Base-by-base conservation (phyloP, 2,888 invertebrate species). In the Emmelina monodactyla region DNA sequence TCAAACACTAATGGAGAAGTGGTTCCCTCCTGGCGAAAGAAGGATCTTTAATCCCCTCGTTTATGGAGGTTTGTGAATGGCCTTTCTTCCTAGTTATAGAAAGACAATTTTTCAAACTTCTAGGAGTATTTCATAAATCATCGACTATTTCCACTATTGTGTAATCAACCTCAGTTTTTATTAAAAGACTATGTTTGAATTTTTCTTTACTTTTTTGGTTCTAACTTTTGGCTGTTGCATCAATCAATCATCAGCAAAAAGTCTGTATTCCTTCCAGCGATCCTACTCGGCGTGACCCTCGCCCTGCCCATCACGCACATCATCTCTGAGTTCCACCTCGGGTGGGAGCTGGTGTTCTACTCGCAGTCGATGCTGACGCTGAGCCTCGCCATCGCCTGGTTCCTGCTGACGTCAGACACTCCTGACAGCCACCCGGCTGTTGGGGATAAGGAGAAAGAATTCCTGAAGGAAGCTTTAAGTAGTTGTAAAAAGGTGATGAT, bases 271-370 rank as follows among this genome's bases (percentile, higher is more conserved):
- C 7, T 41, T 46, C n/a, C 47, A 72, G 72, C 69, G 25, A 41
- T 62, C 1, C 53, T 61, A 16, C 28, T 75, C 0, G 78, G 78
- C 2, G 58, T 62, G 1, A 50, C 69, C n/a, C 40, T 66, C 33
- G 56, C 60, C 0, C 30, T 72, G 0, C 72, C 73, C 0, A 31
- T 67, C 28, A 54, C 63, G 0, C 66, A 67, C 0, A 19, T 56
- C 0, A 35, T 78, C 0, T 51, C 62, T 1, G 47, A 56, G 15
- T 43, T 60, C 0, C 47, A 51, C 0, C 50, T 76, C 0, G 69
- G 73, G 1, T 78, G 78, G 78, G 71, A 73, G 47, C 50, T 78
- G 25, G 50, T 75, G 3, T 73, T 60, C 49, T 78, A 75, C 41
- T 45, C 62, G 0, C 45, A 69, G 35, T 68, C 68, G 0, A 73